Base-by-base conservation (phyloP, 92 coral and sea anemone genomes). In the Scolanthus callimorphus region DNA sequence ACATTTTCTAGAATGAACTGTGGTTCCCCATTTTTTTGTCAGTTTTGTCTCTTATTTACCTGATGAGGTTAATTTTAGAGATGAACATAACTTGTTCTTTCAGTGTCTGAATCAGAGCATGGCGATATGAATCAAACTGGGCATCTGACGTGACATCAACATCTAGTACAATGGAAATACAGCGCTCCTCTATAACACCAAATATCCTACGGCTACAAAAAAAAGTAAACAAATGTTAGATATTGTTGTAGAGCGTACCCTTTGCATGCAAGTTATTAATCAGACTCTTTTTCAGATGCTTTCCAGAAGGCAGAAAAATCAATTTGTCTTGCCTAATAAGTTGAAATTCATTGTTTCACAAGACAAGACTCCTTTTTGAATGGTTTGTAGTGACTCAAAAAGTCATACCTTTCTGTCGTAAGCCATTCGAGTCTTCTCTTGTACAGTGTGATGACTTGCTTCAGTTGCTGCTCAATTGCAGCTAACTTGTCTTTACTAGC, bases 391-490 rank as follows among this genome's bases (percentile, higher is more conserved):
- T n/a, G n/a, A n/a, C n/a, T n/a, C n/a, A n/a, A n/a, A n/a, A n/a
- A n/a, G 20, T 29, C 54, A 11, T 45, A 91, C 97, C 97, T 91
- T 66, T 85, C 95, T 25, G 96, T 79, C 19, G 97, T 91, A 29
- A 91, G 89, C 97, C 97, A 91, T 55, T 91, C 97, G 50, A 91
- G 82, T 53, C 97, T 74, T 70, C 81, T 74, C 67, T 88, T 88
- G 62, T 92, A 92, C 49, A 92, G 78, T 45, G 57, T 62, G 17
- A 92, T 74, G 43, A 85, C 81, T 29, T 89, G 94, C 29, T 78
- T 74, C 26, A 92, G 67, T 57, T 92, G 98, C 60, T 70, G 60
- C 51, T 92, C 96, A 59, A 92, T 77, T 58, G 70, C 59, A 47
- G 54, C 58, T 26, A 92, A 63, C 37, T 88, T 92, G 49, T 88